Base-by-base conservation (phyloP, 2,113 vertebrate genomes). In the Erythrocercus mccallii region DNA sequence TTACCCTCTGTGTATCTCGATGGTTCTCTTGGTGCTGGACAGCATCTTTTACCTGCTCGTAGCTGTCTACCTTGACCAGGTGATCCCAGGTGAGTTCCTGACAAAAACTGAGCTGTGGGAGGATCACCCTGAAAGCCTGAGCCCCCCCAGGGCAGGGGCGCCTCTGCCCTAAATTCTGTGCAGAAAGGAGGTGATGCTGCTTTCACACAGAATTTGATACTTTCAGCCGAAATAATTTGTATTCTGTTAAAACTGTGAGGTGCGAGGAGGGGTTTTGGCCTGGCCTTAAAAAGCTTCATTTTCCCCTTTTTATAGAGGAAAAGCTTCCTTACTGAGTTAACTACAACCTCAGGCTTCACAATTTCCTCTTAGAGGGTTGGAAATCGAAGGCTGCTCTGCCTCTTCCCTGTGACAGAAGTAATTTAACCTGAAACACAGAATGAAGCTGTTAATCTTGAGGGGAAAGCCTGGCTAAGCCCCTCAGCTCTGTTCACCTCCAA, bases 31-130 rank as follows among this genome's bases (percentile, higher is more conserved):
- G 73, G 93, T 97, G 12, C 79, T 99, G 83, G 99, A 99, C 95
- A 99, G 99, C 80, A 12, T 99, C 51, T 98, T 99, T 58, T 99
- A 99, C 79, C 97, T 99, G n/a, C 98, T 99, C 9, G 76, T 99
- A 18, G 99, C 99, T 44, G 42, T 99, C 31, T 99, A 99, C 96
- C 98, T 99, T 38, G 99, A 99, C 95, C 99, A 99, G 97, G 98
- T 99, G n/a, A 98, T 99, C 62, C 99, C 99, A 97, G 99, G 99
- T 99, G 62, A 37, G 97, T 48, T 57, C 18, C 10, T 53, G 73
- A 22, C 25, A 30, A 30, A 40, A 58, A 7, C 38, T 51, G 79
- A 21, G 6, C 51, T 25, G 11, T 20, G 61, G 38, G 5, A 7
- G 19, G 22, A 1, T 83, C 79, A 5, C 33, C 50, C 70, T 25